A percentile compares a stretch with the other conserved stretches of the same genome.
Evolutionary conservation across 2,113 vertebrate species (phyloP).

Genomic region (Centrocercus urophasianus): DNA sequence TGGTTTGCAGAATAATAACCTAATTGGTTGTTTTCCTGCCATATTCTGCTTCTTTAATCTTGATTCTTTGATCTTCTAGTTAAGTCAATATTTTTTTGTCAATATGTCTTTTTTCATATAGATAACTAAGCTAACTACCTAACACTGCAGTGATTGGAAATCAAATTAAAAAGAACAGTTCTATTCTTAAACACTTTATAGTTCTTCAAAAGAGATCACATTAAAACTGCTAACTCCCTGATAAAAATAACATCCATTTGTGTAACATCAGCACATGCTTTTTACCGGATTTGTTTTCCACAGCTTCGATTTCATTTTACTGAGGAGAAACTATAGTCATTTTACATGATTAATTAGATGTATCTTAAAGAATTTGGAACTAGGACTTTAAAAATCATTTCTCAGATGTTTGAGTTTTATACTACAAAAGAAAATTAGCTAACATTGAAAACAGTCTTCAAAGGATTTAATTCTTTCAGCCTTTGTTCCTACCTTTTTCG

Average conservation of each 20-base stretch:
- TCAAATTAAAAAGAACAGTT: conserved; percentile 14
- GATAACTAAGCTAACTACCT: background rate
- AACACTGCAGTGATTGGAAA: conserved; percentile 21
- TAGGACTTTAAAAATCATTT: conserved; percentile 14
- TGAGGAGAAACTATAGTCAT: background rate
- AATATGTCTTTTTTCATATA: conserved; percentile 3
- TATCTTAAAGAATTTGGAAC: background rate
- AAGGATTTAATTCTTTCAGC: background rate
- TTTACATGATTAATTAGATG: conserved; percentile 18
- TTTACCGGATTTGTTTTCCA: background rate
- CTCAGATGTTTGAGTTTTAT: background rate
- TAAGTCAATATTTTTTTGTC: conserved; percentile 40
- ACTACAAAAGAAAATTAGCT: background rate
- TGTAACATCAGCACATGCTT: background rate
- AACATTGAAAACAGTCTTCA: conserved; percentile 32
- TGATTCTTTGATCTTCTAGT: conserved; percentile 24
- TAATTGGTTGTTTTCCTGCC: background rate
- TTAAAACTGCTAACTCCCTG: background rate
- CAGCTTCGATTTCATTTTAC: background rate
- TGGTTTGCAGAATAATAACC: background rate
- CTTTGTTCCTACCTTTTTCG: background rate
- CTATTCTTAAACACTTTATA: background rate
- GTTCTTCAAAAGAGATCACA: background rate
- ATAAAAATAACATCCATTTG: background rate
- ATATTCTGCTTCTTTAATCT: conserved; percentile 35